phyloP scores from a whole-genome alignment of 1,140 invertebrate genomes.

The Trachymyrmex cornetzi region DNA sequence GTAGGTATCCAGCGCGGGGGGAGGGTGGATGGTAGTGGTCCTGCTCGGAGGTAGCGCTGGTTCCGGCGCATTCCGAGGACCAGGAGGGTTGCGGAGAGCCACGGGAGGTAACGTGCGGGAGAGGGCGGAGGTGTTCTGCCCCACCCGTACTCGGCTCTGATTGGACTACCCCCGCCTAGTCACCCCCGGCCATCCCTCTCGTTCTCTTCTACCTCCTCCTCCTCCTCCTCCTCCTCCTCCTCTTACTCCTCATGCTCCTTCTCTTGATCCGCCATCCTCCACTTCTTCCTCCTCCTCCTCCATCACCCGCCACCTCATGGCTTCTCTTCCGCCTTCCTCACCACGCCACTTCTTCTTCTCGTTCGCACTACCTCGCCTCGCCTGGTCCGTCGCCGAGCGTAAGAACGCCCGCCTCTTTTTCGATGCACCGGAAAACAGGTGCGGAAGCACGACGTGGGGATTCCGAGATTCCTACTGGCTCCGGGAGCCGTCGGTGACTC shows the following conservation, averaged over 20 bases:
- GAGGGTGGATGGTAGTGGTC: conserved; percentile 74
- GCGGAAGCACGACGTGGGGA: conserved; percentile 73
- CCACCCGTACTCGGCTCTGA: conserved; percentile 84
- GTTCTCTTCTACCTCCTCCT: conserved; percentile 62
- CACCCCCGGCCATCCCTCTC: conserved; percentile 74
- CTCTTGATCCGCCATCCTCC: conserved; percentile 60
- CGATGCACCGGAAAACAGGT: conserved; percentile 79
- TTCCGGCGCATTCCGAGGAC: conserved; percentile 74
- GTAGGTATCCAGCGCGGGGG: conserved; percentile 69
- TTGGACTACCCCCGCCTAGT: conserved; percentile 84
- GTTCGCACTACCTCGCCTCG: conserved; percentile 66
- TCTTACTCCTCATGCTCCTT: conserved; percentile 58
- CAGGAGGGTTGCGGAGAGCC: conserved; percentile 70
- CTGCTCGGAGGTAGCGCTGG: conserved; percentile 76
- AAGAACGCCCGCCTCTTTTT: conserved; percentile 79
- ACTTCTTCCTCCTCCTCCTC: conserved; percentile 72
- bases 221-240: conserved; percentile 67
- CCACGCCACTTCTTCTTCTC: conserved; percentile 71
- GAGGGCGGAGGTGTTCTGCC: conserved; percentile 78
- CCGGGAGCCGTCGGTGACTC: conserved; percentile 67
- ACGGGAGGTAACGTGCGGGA: conserved; percentile 72
- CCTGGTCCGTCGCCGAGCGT: conserved; percentile 72
- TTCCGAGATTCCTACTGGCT: conserved; percentile 76
- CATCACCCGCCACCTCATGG: conserved; percentile 69
- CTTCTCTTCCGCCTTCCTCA: conserved; percentile 76